A percentile compares a stretch with the other conserved stretches of the same genome.
phyloP scores from a whole-genome alignment of 2,888 invertebrate species.

The Metacarcinus magister region DNA sequence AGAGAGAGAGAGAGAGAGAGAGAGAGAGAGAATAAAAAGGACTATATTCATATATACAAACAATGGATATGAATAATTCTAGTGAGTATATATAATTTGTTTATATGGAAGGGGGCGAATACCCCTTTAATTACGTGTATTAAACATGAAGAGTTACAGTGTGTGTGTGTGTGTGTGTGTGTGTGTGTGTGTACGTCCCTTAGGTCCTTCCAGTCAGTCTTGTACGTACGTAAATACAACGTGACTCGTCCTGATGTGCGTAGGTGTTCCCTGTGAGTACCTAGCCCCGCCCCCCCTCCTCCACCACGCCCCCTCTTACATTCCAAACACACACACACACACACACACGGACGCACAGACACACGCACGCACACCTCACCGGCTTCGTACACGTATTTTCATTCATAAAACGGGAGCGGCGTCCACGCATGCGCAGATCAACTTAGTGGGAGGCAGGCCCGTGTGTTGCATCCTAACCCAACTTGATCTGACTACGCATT shows the following conservation, averaged over 20 bases:
- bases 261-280: conserved; percentile 11
- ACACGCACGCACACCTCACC: conserved; percentile 54
- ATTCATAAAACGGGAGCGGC: conserved; percentile 74
- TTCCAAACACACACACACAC: not conserved
- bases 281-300: not conserved
- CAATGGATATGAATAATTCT: not conserved
- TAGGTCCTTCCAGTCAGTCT: too few species aligned
- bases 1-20: conserved; percentile 39
- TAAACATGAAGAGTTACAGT: too few species aligned
- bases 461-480: not conserved
- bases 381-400: conserved; percentile 70
- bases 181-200: not conserved
- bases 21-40: not conserved
- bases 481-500: conserved; percentile 11
- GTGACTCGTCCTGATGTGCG: not conserved
- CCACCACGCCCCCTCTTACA: not conserved
- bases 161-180: conserved; percentile 1
- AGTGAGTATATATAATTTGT: too few species aligned
- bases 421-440: conserved; percentile 60
- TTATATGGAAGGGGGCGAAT: too few species aligned
- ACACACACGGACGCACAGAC: conserved; percentile 33
- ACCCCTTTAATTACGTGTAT: too few species aligned
- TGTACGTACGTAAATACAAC: not conserved
- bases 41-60: not conserved
- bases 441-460: conserved; percentile 31